phyloP scores from a whole-genome alignment of 2,113 vertebrate genomes.

The Catharus bicknelli region DNA sequence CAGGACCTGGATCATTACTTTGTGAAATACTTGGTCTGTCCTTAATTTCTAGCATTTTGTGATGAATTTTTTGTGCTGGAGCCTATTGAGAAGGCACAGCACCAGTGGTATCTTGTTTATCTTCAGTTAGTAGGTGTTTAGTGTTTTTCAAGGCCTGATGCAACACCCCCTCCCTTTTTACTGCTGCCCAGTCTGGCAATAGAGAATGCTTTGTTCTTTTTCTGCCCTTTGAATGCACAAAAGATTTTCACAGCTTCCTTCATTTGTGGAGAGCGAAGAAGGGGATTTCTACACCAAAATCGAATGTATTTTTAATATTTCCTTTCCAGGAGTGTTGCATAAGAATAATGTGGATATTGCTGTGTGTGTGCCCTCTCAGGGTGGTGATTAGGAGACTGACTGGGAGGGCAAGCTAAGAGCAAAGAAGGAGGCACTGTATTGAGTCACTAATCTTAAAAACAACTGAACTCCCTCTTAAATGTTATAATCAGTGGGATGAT shows the following conservation, averaged over 20 bases:
- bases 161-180: conserved; percentile 28
- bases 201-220: conserved; percentile 56
- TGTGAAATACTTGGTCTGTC: background rate
- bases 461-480: background rate
- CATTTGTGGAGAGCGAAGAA: background rate
- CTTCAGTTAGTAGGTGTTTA: conserved; percentile 21
- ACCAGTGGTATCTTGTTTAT: background rate
- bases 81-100: background rate
- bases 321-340: background rate
- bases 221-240: conserved; percentile 19
- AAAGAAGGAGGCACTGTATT: background rate
- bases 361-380: background rate
- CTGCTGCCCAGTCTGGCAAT: conserved; percentile 25
- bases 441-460: conserved; percentile 23
- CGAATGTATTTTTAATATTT: background rate
- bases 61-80: background rate
- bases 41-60: background rate
- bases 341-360: background rate
- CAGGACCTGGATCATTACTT: background rate
- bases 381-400: background rate
- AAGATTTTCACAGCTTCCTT: conserved; percentile 46
- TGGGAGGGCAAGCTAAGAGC: background rate
- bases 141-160: conserved; percentile 51
- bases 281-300: background rate
- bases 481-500: conserved; percentile 4